phyloP scores from a whole-genome alignment of 2,113 vertebrate genomes.

The Stegastes partitus region DNA sequence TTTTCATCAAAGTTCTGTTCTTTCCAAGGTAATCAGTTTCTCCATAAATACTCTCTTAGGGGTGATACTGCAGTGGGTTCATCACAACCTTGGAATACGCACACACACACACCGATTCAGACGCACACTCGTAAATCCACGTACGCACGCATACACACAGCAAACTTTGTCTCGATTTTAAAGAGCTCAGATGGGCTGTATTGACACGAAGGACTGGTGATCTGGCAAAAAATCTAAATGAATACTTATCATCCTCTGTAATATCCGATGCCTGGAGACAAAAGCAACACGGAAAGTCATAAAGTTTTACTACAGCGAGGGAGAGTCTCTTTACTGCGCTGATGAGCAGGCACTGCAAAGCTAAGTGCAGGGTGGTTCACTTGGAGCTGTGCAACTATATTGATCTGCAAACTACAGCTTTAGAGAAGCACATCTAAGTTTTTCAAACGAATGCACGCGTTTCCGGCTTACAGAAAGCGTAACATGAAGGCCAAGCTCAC shows the following conservation, averaged over 20 bases:
- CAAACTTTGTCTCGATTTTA: constrained; percentile 66
- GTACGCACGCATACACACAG: constrained; percentile 15
- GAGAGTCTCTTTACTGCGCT: constrained; percentile 81
- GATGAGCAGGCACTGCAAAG: constrained; percentile 68
- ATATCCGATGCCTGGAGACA: constrained; percentile 80
- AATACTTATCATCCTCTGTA: constrained; percentile 76
- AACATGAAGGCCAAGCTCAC: constrained; percentile 1
- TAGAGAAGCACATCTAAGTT: constrained; percentile 16
- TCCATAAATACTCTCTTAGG: constrained; percentile 75
- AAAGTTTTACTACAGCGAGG: constrained; percentile 80
- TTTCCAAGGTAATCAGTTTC: constrained; percentile 79
- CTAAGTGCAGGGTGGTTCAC: constrained; percentile 56
- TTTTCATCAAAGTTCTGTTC: constrained; percentile 80
- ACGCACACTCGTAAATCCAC: constrained; percentile 34
- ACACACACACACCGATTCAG: constrained; percentile 28
- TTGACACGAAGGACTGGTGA: constrained; percentile 76
- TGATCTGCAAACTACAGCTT: constrained; percentile 53
- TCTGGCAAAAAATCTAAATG: constrained; percentile 79
- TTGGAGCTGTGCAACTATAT: constrained; percentile 46
- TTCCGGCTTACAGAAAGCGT: constrained; percentile 20
- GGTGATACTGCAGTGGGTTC: constrained; percentile 65
- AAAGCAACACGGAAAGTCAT: constrained; percentile 78
- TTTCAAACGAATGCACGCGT: constrained; percentile 33
- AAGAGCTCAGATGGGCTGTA: constrained; percentile 80
- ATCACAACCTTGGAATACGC: constrained; percentile 64